Percentiles rank a stretch among this genome's conserved stretches.
These are phyloP conservation scores for Acomys russatus DNA, from an alignment of 2,797 vertebrate genomes.

Conservation along the genomic window DNA sequence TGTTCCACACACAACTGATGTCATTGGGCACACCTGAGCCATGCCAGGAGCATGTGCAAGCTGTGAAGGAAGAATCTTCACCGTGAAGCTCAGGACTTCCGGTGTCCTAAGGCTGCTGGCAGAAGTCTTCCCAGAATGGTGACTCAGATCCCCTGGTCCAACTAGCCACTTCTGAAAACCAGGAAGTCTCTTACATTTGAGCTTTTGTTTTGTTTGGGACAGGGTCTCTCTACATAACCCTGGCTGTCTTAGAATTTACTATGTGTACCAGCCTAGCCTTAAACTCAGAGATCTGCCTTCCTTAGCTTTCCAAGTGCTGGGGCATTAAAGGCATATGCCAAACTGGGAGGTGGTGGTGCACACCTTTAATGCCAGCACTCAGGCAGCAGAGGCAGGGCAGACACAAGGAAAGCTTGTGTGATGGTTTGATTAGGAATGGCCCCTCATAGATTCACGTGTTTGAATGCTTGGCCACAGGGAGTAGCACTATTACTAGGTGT, in stretches of 20 bases:
- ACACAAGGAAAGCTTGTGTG: neutral
- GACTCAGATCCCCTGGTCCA: neutral
- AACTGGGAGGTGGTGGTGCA: neutral
- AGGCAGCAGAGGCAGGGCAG: neutral
- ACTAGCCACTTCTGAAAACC: constrained; percentile 1
- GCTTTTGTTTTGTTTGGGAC: neutral
- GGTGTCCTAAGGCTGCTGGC: neutral
- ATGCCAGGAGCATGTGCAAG: neutral
- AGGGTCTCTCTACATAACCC: neutral
- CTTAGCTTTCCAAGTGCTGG: neutral
- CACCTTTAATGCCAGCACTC: neutral
- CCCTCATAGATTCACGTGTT: neutral
- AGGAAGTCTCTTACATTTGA: neutral
- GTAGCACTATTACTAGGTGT: neutral
- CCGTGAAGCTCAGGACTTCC: neutral
- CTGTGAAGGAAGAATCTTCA: neutral
- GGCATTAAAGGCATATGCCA: neutral
- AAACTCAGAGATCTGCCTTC: neutral
- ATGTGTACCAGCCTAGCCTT: neutral
- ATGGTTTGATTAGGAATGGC: neutral
- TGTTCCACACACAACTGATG: neutral
- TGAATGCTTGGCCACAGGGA: neutral
- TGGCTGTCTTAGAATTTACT: neutral
- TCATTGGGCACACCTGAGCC: neutral
- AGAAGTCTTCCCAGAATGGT: neutral